These are phyloP conservation scores for Nymphicus hollandicus DNA, from an alignment of 2,113 vertebrate species.

Conservation along the genomic window DNA sequence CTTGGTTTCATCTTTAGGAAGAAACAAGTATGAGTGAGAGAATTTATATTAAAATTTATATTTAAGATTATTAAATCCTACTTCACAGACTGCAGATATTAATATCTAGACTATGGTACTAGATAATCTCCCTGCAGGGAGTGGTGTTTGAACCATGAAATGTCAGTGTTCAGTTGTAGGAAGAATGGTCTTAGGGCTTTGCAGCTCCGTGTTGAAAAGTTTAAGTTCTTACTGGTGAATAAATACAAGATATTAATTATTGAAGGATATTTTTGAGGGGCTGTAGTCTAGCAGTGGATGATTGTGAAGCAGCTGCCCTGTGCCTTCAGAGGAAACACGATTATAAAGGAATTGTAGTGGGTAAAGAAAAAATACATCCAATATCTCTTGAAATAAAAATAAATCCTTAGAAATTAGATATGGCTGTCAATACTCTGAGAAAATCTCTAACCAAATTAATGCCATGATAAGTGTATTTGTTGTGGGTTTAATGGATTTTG, in stretches of 20 bases:
- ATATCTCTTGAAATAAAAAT: slow-evolving; percentile 56
- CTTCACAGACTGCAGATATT: background rate
- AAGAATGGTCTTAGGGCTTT: slow-evolving; percentile 22
- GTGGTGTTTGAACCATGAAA: slow-evolving; percentile 51
- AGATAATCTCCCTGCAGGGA: slow-evolving; percentile 34
- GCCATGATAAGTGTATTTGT: slow-evolving; percentile 36
- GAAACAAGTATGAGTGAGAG: background rate
- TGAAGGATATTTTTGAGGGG: slow-evolving; percentile 7
- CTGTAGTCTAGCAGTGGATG: background rate
- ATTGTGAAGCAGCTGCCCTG: background rate
- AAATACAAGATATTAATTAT: slow-evolving; percentile 59
- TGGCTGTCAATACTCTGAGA: slow-evolving; percentile 47
- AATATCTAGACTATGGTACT: slow-evolving; percentile 3
- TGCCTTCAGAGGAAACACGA: slow-evolving; percentile 1
- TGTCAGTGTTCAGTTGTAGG: slow-evolving; percentile 10
- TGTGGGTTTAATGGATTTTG: slow-evolving; percentile 45
- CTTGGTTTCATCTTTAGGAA: slow-evolving; percentile 15
- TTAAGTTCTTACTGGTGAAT: slow-evolving; percentile 45
- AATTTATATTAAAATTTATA: slow-evolving; percentile 46
- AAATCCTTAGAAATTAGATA: slow-evolving; percentile 63
- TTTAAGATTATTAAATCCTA: slow-evolving; percentile 38
- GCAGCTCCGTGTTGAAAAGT: background rate
- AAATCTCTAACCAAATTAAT: slow-evolving; percentile 63
- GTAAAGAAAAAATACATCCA: slow-evolving; percentile 40
- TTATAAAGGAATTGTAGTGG: slow-evolving; percentile 39